phyloP scores from a whole-genome alignment of 2,888 invertebrate genomes.

The Amphimallon solstitiale region DNA sequence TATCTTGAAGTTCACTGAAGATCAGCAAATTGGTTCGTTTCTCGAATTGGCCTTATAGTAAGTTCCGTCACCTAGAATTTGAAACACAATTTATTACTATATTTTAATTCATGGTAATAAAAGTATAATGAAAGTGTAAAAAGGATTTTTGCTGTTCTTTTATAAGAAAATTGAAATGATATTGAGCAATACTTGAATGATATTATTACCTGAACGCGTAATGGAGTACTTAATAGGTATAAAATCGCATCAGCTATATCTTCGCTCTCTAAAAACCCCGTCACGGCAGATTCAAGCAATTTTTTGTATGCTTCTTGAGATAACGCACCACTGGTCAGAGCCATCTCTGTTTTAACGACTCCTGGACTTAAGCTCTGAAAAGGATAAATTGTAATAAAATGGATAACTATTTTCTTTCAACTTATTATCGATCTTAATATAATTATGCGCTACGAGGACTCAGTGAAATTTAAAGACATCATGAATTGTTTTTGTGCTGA shows the following conservation, averaged over 20 bases:
- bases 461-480: too few relatives aligned
- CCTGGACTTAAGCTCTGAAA: constrained; percentile 73
- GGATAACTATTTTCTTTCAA: too few relatives aligned
- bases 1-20: too few relatives aligned
- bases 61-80: constrained; percentile 24
- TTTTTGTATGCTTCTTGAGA: constrained; percentile 41
- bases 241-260: constrained; percentile 73
- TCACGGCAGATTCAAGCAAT: constrained; percentile 46
- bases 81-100: neutral
- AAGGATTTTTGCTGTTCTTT: too few relatives aligned
- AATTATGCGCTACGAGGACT: too few relatives aligned
- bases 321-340: constrained; percentile 49
- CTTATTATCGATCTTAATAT: too few relatives aligned
- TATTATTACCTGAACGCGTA: constrained; percentile 67
- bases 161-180: too few relatives aligned
- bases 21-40: neutral
- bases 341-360: constrained; percentile 67
- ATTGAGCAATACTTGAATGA: too few relatives aligned
- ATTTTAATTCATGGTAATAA: too few relatives aligned
- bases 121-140: neutral
- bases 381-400: constrained; percentile 9
- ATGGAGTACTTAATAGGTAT: constrained; percentile 71
- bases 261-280: constrained; percentile 64
- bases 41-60: constrained; percentile 24
- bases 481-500: too few relatives aligned